These are phyloP conservation scores for Platichthys stellatus DNA, from an alignment of 2,113 vertebrate species.

Conservation along the genomic window DNA sequence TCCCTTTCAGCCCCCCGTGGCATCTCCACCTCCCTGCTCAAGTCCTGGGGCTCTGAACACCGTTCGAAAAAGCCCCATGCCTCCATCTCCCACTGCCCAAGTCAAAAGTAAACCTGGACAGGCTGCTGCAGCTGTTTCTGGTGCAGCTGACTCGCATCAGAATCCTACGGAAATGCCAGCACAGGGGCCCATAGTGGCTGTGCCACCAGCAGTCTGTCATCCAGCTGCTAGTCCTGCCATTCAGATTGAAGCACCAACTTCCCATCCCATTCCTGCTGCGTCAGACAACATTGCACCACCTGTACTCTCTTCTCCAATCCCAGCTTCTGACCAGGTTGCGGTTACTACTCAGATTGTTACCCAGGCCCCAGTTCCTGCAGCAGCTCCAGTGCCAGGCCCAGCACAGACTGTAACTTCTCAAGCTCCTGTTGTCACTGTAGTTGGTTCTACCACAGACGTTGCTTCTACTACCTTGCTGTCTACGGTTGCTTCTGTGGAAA, in stretches of 20 bases:
- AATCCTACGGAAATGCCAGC: slow-evolving; percentile 83
- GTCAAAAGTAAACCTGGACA: slow-evolving; percentile 85
- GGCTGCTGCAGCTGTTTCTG: slow-evolving; percentile 81
- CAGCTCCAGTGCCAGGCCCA: slow-evolving; percentile 44
- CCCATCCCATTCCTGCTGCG: slow-evolving; percentile 40
- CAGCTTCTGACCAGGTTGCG: slow-evolving; percentile 50
- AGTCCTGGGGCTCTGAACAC: slow-evolving; percentile 85
- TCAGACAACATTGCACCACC: slow-evolving; percentile 44
- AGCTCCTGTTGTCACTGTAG: slow-evolving; percentile 46
- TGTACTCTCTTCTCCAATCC: slow-evolving; percentile 53
- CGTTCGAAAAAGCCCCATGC: slow-evolving; percentile 85
- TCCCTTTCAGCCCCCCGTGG: slow-evolving; percentile 81
- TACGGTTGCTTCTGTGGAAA: slow-evolving; percentile 57
- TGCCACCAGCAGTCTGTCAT: slow-evolving; percentile 48
- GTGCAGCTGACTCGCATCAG: slow-evolving; percentile 81
- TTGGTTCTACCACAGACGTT: slow-evolving; percentile 32
- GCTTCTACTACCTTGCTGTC: slow-evolving; percentile 56
- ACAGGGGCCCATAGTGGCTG: slow-evolving; percentile 64
- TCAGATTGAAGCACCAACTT: slow-evolving; percentile 53
- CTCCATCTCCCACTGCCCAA: slow-evolving; percentile 77
- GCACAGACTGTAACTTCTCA: slow-evolving; percentile 47
- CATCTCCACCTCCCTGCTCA: slow-evolving; percentile 85
- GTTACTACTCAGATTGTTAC: slow-evolving; percentile 45
- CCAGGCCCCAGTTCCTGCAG: slow-evolving; percentile 50
- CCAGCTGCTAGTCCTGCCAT: slow-evolving; percentile 49